Base-by-base conservation (phyloP, 2,888 invertebrate species). In the Aquatica leii region DNA sequence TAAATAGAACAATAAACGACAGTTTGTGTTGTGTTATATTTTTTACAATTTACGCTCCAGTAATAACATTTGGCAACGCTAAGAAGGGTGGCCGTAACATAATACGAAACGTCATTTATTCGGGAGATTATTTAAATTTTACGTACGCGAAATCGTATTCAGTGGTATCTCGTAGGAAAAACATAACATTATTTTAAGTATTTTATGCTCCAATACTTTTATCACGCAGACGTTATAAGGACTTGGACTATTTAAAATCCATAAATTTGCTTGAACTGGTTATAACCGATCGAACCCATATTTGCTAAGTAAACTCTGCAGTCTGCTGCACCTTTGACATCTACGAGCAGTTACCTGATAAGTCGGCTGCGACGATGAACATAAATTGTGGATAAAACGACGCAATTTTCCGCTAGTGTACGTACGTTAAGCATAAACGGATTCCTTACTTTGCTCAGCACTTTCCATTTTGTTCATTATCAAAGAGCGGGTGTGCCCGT, bases 381-480 rank as follows among this genome's bases (percentile, higher is more conserved):
- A 55, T 60, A 72, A 72, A 71, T 72, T 71, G 59, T 53, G 66
- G 66, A 69, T 69, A 71, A 71, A 70, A 71, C 67, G 69, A 68
- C 67, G 70, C 71, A 71, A 72, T 72, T 72, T 72, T 69, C 71
- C 72, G 67, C 62, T 53, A 55, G 69, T 66, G 65, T 66, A 64
- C 66, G 65, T 66, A 64, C 69, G 62, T 63, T 66, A 65, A 68
- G 66, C 54, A 65, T 71, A 71, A 68, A 68, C 69, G 70, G 69
- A 71, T 71, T 69, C 58, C 61, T 57, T 46, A 53, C 66, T 62
- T 70, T 66, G 68, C 60, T 63, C 72, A 69, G 71, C 71, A 70
- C 69, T 72, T 72, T 68, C 65, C 70, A 67, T 71, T 69, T 70
- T 68, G 69, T 67, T 71, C 72, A 72, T 71, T 71, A 71, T 65